Evolutionary conservation across 2,888 invertebrate species (phyloP).

Genomic region (Alentia gelatinosa): DNA sequence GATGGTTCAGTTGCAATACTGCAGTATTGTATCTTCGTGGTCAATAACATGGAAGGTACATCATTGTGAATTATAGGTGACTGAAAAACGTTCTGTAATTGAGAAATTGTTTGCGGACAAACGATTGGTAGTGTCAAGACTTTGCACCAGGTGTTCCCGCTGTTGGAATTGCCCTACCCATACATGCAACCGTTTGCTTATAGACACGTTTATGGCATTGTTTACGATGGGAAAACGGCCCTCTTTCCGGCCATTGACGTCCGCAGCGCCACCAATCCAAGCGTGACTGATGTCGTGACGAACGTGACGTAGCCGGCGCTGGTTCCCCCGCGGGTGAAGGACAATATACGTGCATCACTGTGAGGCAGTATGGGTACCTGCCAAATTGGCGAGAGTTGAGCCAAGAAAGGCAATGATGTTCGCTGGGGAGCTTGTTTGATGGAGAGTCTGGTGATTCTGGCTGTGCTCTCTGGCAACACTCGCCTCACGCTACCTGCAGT

Average conservation of each 20-base stretch:
- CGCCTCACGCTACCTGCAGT: neutral
- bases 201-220: neutral
- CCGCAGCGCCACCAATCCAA: neutral
- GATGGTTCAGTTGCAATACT: no score
- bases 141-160: neutral
- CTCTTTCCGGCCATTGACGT: neutral
- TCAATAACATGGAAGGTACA: no score
- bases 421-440: neutral
- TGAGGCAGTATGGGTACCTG: neutral
- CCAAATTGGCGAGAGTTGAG: neutral
- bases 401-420: neutral
- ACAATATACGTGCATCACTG: neutral
- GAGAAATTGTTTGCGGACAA: no score
- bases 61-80: no score
- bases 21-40: no score
- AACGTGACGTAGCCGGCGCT: neutral
- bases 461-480: neutral
- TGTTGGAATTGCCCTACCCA: neutral
- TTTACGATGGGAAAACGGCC: conserved; percentile 8
- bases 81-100: no score
- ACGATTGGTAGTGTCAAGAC: no score
- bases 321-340: neutral
- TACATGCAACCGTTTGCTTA: neutral
- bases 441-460: neutral
- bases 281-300: neutral